These are phyloP conservation scores for Latrodectus geometricus DNA, from an alignment of 1,140 invertebrate species.

Conservation along the genomic window DNA sequence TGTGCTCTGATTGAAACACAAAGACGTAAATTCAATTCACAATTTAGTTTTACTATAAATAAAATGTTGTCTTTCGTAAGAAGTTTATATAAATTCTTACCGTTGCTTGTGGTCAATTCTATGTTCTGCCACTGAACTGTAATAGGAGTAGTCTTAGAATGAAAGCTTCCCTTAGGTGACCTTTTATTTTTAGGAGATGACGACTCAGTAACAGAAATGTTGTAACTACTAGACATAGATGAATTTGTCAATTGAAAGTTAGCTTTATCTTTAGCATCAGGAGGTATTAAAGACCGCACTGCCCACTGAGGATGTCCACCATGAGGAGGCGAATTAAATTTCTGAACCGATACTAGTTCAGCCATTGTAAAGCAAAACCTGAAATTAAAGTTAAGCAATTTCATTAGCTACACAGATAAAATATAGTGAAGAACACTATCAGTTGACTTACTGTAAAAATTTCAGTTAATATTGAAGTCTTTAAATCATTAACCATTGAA, in stretches of 20 bases:
- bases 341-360: constrained; percentile 42
- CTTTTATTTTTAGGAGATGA: neutral
- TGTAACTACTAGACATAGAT: neutral
- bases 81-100: constrained; percentile 1
- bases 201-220: neutral
- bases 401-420: neutral
- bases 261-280: neutral
- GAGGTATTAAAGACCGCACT: neutral
- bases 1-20: too few relatives aligned
- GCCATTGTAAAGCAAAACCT: constrained; percentile 19
- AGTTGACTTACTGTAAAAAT: too few relatives aligned
- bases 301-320: constrained; percentile 28
- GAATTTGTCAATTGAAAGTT: neutral
- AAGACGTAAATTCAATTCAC: too few relatives aligned
- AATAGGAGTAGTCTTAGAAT: constrained; percentile 15
- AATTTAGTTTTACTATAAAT: too few relatives aligned
- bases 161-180: neutral
- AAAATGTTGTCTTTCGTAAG: too few relatives aligned
- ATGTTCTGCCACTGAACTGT: constrained; percentile 34
- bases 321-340: constrained; percentile 32
- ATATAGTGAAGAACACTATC: neutral
- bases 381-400: neutral
- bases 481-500: too few relatives aligned
- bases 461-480: too few relatives aligned
- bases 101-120: neutral